phyloP scores from a whole-genome alignment of 2,888 invertebrate species.

The Metacarcinus magister region DNA sequence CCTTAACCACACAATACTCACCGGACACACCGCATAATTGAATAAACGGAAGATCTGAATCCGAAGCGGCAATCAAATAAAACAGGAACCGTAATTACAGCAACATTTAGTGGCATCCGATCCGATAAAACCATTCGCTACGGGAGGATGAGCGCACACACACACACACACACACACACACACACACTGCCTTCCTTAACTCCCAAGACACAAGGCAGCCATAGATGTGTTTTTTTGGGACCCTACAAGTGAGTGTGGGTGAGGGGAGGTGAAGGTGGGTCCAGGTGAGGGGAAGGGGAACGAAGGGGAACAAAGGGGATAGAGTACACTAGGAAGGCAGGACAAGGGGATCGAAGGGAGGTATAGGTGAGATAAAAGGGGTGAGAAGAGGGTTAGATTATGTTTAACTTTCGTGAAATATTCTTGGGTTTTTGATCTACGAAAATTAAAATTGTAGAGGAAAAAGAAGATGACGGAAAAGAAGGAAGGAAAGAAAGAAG shows the following conservation, averaged over 20 bases:
- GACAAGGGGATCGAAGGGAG: background rate
- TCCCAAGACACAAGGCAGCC: background rate
- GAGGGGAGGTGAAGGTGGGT: background rate
- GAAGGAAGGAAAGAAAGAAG: background rate
- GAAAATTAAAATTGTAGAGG: too few relatives aligned
- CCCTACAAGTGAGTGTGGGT: background rate
- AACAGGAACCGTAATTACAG: background rate
- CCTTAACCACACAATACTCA: slow-evolving; percentile 3
- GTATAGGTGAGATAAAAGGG: background rate
- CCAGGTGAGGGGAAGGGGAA: background rate
- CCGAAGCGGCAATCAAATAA: background rate
- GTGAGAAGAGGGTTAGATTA: background rate
- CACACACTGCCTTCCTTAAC: background rate
- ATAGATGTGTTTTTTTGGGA: background rate
- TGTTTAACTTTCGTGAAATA: background rate
- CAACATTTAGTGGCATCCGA: slow-evolving; percentile 29
- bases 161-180: slow-evolving; percentile 11
- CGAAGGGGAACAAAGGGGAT: background rate
- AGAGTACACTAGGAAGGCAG: background rate
- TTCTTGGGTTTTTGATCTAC: background rate
- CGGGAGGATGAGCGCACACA: background rate
- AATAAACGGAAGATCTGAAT: background rate
- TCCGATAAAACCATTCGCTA: background rate
- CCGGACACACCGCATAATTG: background rate
- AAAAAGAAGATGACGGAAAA: background rate